Evolutionary conservation across 2,888 invertebrate species (phyloP), one percentile per base, ranked within the genome.

Genomic region (Pristionchus entomophagus): DNA sequence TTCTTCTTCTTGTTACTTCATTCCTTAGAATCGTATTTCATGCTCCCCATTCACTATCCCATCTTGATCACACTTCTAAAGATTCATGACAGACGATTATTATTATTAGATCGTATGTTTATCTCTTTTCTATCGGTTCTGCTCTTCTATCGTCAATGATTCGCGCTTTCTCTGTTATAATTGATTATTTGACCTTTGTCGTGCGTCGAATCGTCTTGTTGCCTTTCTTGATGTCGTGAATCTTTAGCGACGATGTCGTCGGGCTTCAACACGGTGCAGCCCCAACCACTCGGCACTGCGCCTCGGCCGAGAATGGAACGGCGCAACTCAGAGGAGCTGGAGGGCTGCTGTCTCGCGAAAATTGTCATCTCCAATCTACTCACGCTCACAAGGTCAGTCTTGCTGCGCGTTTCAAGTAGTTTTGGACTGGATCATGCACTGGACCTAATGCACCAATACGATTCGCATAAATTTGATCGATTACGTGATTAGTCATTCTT

Each of bases 341-440:
- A 85, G 59, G 92, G 92, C 22, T 93, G 93, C 86, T 93, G 92
- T 88, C 90, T 92, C 41, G 91, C 91, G 12, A 93, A 93, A 88
- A 88, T 91, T 38, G 87, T 93, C 77, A 91, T 93, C n/a, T 93
- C 92, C n/a, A 92, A 91, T 87, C 87, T 93, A n/a, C 87, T 93
- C 86, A 89, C 91, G 80, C 90, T 93, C 86, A 91, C 92, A 26
- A 91, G 91, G 92, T 92, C 90, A 88, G 92, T 89, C 87, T 83
- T 35, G 35, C 35, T 32, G 35, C 45, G 45, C 45, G 45, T n/a
- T 38, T 38, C n/a, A 38, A 3, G 14, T 45, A 26, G 29, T 73
- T n/a, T 73, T 41, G 2, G 22, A 59, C 59, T 59, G 26, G 6
- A 5, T 5, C n/a, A 59, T 6, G 6, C 45, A 14, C 45, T 45